Evolutionary conservation across 92 coral and sea anemone genomes (phyloP).

Genomic region (Metridium senile): DNA sequence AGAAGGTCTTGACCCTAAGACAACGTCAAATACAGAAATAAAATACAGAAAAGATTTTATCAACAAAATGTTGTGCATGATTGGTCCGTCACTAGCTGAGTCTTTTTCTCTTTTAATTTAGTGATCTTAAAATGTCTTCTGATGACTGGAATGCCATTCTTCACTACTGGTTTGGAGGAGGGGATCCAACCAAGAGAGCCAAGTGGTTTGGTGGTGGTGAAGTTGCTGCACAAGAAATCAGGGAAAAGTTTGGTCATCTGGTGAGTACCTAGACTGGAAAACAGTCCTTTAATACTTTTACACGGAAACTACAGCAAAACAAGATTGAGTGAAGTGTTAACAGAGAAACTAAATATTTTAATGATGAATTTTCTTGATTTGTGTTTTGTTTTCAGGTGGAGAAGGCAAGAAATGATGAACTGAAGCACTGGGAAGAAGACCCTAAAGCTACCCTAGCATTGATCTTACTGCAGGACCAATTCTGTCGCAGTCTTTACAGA

Average conservation of each 20-base stretch:
- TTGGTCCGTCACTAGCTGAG: too few species aligned
- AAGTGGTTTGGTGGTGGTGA: constrained; percentile 93
- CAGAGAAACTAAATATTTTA: not conserved
- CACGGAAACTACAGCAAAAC: too few species aligned
- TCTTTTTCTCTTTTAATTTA: too few species aligned
- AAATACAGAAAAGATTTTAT: too few species aligned
- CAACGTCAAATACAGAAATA: too few species aligned
- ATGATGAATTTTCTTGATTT: not conserved
- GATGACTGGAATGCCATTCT: constrained; percentile 63
- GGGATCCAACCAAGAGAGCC: constrained; percentile 74
- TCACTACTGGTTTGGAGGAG: constrained; percentile 89
- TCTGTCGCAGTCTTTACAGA: constrained; percentile 77
- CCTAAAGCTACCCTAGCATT: constrained; percentile 78
- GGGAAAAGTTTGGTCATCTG: constrained; percentile 69
- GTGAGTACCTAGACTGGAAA: constrained; percentile 20
- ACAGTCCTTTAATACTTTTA: too few species aligned
- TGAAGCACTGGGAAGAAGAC: constrained; percentile 83
- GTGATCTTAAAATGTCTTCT: constrained; percentile 5
- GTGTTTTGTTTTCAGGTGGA: constrained; percentile 82
- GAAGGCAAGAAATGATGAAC: constrained; percentile 72
- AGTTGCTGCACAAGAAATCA: constrained; percentile 60
- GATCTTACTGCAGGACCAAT: constrained; percentile 84
- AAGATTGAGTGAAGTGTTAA: too few species aligned
- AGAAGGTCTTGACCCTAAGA: too few species aligned
- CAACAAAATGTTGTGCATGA: too few species aligned